A percentile compares a stretch with the other conserved stretches of the same genome.
These are phyloP conservation scores for Drosophila willistoni DNA, from an alignment of 1,140 invertebrate genomes.

Conservation along the genomic window DNA sequence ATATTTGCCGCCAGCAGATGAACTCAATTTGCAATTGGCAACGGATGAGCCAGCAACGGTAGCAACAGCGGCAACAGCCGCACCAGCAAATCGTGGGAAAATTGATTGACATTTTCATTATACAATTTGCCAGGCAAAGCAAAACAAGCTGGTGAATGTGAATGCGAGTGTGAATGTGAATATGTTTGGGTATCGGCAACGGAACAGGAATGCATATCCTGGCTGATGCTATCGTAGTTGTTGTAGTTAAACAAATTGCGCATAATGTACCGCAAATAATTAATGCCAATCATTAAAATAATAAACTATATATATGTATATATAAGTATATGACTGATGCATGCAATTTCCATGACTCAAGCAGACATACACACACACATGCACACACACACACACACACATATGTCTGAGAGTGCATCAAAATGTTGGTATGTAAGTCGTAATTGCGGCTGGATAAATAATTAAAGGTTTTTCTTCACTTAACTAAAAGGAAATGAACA, in stretches of 20 bases:
- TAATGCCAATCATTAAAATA: conserved; percentile 77
- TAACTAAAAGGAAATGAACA: conserved; percentile 6
- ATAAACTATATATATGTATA: conserved; percentile 64
- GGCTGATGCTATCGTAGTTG: conserved; percentile 26
- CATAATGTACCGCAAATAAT: conserved; percentile 76
- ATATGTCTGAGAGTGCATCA: neutral
- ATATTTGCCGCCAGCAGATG: conserved; percentile 81
- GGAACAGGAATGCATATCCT: conserved; percentile 23
- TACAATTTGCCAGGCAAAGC: conserved; percentile 76
- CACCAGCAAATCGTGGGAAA: conserved; percentile 75
- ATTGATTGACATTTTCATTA: conserved; percentile 82
- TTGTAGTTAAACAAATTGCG: conserved; percentile 60
- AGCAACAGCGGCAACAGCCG: conserved; percentile 45
- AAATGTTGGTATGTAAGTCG: neutral
- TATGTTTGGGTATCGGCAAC: neutral
- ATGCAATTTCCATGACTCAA: conserved; percentile 27
- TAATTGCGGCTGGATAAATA: conserved; percentile 43
- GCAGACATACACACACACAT: neutral
- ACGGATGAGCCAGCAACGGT: conserved; percentile 63
- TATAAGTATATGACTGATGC: conserved; percentile 24
- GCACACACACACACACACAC: no score
- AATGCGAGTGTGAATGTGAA: conserved; percentile 20
- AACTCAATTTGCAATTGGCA: conserved; percentile 81
- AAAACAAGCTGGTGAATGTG: conserved; percentile 45
- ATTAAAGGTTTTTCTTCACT: conserved; percentile 44